Conservation (phyloP, 2,113 vertebrate genomes). For the Sorex araneus region DNA sequence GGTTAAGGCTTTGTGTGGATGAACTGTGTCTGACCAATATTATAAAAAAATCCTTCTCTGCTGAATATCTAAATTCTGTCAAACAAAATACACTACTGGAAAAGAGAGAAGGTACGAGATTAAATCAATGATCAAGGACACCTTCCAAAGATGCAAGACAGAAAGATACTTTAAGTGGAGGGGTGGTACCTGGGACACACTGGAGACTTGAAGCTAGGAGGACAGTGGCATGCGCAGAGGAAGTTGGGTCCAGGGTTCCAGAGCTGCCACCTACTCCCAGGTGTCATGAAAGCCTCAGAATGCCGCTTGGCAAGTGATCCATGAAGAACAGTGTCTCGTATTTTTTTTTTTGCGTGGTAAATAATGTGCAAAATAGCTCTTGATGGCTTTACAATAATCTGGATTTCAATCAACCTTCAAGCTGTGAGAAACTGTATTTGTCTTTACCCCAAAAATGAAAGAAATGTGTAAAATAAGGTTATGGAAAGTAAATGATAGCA, state of each 20-base stretch:
- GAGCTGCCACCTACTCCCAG: not conserved
- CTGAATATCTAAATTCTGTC: not conserved
- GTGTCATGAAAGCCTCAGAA: not conserved
- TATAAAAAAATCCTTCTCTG: not conserved
- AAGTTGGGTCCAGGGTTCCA: not conserved
- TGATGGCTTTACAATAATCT: not conserved
- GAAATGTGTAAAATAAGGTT: not conserved
- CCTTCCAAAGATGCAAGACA: not conserved
- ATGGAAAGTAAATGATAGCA: not conserved
- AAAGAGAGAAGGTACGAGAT: not conserved
- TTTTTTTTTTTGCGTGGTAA: not conserved
- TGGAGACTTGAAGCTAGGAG: not conserved
- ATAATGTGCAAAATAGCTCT: not conserved
- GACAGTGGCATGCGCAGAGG: not conserved
- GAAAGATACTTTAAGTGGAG: not conserved
- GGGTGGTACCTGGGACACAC: not conserved
- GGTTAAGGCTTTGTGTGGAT: not conserved
- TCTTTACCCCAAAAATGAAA: not conserved
- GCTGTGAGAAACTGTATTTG: not conserved
- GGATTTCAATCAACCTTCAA: not conserved
- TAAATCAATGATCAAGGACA: not conserved
- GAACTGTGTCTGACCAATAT: not conserved
- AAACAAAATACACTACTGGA: not conserved
- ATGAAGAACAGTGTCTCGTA: not conserved
- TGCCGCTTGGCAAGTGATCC: not conserved